phyloP scores from a whole-genome alignment of 2,113 vertebrate genomes.

The Psophia crepitans region DNA sequence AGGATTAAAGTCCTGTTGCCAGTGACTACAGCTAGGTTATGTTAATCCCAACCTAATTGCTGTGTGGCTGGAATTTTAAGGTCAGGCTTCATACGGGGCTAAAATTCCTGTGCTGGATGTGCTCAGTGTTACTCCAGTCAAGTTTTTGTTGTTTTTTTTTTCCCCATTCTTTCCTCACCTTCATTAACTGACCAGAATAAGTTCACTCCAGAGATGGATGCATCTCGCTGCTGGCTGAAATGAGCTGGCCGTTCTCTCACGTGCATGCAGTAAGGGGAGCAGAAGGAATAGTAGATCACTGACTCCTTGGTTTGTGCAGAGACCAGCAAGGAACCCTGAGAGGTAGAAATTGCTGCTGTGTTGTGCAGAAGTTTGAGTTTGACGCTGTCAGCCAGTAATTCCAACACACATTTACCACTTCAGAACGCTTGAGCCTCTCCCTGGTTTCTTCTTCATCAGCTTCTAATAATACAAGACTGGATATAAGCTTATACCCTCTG shows the following conservation, averaged over 20 bases:
- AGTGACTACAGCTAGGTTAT: not conserved
- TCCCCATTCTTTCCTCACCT: not conserved
- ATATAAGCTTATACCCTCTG: not conserved
- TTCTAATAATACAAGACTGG: not conserved
- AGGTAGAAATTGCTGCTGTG: not conserved
- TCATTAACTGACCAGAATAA: not conserved
- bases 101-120: not conserved
- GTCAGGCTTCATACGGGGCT: conserved; percentile 26
- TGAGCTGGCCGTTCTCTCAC: not conserved
- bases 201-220: not conserved
- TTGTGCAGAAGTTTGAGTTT: not conserved
- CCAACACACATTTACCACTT: accelerated
- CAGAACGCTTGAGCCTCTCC: not conserved
- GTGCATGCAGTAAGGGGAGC: not conserved
- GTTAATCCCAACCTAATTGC: conserved; percentile 58
- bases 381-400: not conserved
- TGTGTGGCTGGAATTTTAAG: not conserved
- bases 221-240: not conserved
- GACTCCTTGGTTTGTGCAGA: not conserved
- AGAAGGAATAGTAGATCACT: not conserved
- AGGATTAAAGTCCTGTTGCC: conserved; percentile 44
- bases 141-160: not conserved
- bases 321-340: not conserved
- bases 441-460: not conserved
- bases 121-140: not conserved